Conservation (phyloP, 2,888 invertebrate genomes). For the Bombylius discolor region DNA sequence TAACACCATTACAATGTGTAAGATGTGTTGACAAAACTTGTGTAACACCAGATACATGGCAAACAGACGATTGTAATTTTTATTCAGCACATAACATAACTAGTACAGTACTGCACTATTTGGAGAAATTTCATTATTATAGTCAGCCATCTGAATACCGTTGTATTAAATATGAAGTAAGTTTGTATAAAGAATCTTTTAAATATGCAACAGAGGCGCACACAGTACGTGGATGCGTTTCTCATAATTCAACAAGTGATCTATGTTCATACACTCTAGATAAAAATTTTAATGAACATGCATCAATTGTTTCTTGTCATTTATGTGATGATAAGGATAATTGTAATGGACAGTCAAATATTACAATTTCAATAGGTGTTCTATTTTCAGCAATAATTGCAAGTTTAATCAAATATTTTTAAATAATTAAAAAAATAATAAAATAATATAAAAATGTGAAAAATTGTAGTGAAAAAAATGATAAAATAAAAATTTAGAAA, state of each 20-base stretch:
- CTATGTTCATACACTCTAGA: neutral
- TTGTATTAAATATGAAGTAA: neutral
- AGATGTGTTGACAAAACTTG: neutral
- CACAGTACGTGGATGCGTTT: neutral
- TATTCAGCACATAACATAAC: neutral
- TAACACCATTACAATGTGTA: neutral
- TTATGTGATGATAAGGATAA: neutral
- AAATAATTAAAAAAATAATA: too few relatives aligned
- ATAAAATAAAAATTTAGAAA: too few relatives aligned
- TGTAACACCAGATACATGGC: neutral
- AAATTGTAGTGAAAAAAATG: too few relatives aligned
- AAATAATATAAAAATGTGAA: too few relatives aligned
- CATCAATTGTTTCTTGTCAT: neutral
- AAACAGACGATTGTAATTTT: neutral
- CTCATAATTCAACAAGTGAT: neutral
- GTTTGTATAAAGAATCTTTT: neutral
- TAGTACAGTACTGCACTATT: neutral
- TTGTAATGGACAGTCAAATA: neutral
- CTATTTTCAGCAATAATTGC: neutral
- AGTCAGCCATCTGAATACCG: neutral
- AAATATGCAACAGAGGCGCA: neutral
- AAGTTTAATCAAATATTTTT: too few relatives aligned
- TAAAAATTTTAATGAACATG: neutral
- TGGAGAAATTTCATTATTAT: neutral
- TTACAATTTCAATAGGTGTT: neutral